These are phyloP conservation scores for Stylophora pistillata DNA, from an alignment of 64 coral and sea anemone species.

Conservation along the genomic window DNA sequence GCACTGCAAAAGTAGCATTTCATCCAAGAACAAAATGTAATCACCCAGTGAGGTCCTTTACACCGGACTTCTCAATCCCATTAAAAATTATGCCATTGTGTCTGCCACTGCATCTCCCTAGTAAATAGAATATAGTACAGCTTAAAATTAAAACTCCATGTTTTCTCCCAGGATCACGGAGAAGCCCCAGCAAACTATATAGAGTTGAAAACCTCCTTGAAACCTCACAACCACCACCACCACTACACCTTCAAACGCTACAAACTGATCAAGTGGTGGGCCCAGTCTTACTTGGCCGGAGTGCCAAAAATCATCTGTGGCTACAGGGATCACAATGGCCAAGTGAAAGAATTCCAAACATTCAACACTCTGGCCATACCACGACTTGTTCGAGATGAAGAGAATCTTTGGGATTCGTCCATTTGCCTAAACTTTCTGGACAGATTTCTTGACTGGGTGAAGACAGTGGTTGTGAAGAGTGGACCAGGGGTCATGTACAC, in stretches of 20 bases:
- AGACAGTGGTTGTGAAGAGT: conserved; percentile 59
- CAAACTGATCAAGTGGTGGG: conserved; percentile 98
- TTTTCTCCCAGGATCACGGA: conserved; percentile 43
- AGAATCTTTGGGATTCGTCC: conserved; percentile 81
- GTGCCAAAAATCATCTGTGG: conserved; percentile 95
- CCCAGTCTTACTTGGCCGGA: conserved; percentile 94
- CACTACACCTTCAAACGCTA: conserved; percentile 82
- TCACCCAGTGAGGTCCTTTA: too few relatives aligned
- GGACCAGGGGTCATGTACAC: conserved; percentile 73
- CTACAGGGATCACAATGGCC: conserved; percentile 78
- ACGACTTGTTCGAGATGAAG: conserved; percentile 51
- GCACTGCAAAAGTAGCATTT: too few relatives aligned
- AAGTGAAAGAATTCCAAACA: conserved; percentile 84
- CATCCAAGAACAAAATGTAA: too few relatives aligned
- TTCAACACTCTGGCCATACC: conserved; percentile 94
- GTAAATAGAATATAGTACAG: too few relatives aligned
- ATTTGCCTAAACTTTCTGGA: conserved; percentile 91
- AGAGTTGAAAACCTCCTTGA: conserved; percentile 83
- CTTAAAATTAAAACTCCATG: not conserved
- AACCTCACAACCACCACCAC: conserved; percentile 75
- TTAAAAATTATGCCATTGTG: too few relatives aligned
- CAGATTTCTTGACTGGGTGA: conserved; percentile 83
- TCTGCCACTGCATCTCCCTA: too few relatives aligned
- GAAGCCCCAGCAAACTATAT: conserved; percentile 88
- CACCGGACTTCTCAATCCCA: too few relatives aligned